Base-by-base conservation (phyloP, 2,888 invertebrate genomes). In the Nomada goodeniana region DNA sequence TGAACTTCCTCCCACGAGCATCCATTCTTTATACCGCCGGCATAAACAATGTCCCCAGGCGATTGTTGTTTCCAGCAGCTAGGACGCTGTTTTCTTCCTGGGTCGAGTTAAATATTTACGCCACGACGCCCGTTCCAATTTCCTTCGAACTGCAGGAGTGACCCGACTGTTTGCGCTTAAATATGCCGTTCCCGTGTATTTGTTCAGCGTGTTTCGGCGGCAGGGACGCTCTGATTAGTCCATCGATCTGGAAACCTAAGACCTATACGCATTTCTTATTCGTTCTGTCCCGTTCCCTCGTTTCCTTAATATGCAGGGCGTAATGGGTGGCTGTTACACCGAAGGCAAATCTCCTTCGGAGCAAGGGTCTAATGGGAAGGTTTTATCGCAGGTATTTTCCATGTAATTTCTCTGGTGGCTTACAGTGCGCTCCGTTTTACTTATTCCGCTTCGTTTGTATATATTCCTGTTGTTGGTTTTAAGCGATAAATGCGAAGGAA, bases 71-170 rank as follows among this genome's bases (percentile, higher is more conserved):
- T 55, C 59, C 53, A 55, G 29, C 53, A 47, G 18, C 65, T 20
- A 59, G 61, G 36, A 59, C 81, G 68, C 59, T 71, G 68, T 79
- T 82, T 81, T 47, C 47, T 42, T 57, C 42, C 68, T 71, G 53
- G 20, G 18, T 26, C 9, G 60, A n/a, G 68, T 81, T 78, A 86
- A 82, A 84, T 82, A 82, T 86, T 84, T 79, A 79, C 71, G 63
- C 53, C 55, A n/a, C 50, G 20, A 63, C 74, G 75, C 77, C 82
- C 69, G 53, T 82, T 70, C 70, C 63, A 86, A 82, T 84, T 82
- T 86, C n/a, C 74, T 57, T 36, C n/a, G 9, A 36, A 20, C 44
- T n/a, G 29, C 29, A 20, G 18, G 23, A 67, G 52, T 29, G 20
- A 5, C 20, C 15, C 36, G 52, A 7, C 26, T 15, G 65, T 65